Evolutionary conservation across 92 coral and sea anemone species (phyloP).

Genomic region (Parazoanthus swiftii): DNA sequence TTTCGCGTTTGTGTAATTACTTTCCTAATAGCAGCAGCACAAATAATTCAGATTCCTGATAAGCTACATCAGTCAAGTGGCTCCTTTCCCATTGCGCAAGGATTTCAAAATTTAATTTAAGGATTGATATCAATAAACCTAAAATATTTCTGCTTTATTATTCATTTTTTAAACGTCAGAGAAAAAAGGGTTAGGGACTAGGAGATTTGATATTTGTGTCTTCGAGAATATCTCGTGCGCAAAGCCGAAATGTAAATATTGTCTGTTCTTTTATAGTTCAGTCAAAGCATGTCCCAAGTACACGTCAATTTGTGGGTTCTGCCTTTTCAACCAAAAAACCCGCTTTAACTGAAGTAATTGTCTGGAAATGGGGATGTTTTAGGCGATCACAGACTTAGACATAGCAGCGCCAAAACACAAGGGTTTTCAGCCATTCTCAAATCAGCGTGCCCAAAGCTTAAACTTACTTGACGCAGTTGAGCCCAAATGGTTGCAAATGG

Average conservation of each 20-base stretch:
- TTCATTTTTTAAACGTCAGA: background rate
- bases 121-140: conserved; percentile 6
- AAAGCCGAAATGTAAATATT: conserved; percentile 30
- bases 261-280: conserved; percentile 11
- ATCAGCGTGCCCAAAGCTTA: background rate
- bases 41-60: background rate
- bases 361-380: conserved; percentile 52
- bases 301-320: conserved; percentile 34
- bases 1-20: background rate
- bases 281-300: conserved; percentile 33
- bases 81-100: background rate
- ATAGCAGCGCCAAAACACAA: conserved; percentile 18
- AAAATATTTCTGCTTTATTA: background rate
- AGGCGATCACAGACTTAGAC: conserved; percentile 11
- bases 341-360: conserved; percentile 36
- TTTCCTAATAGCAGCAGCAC: conserved; percentile 24
- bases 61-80: conserved; percentile 2
- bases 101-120: conserved; percentile 12
- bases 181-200: background rate
- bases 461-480: background rate
- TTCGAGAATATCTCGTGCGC: background rate
- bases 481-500: conserved; percentile 63
- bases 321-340: conserved; percentile 3
- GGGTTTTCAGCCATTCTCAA: conserved; percentile 19
- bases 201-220: background rate